phyloP scores from a whole-genome alignment of 1,140 invertebrate species.

The Pentalonia nigronervosa region DNA sequence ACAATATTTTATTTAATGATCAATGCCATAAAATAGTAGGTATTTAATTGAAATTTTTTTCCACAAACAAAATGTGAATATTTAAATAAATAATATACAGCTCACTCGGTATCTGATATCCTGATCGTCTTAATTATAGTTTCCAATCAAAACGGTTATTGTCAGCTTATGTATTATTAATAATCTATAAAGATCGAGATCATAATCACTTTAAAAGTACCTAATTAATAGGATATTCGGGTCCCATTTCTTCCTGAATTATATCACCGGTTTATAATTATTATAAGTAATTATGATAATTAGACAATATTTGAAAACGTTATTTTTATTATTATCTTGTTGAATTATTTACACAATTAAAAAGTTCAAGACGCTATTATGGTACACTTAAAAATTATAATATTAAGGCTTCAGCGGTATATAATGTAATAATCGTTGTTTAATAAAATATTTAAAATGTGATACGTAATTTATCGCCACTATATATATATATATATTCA shows the following conservation, averaged over 20 bases:
- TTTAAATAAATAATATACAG: not conserved
- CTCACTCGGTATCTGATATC: too few species aligned
- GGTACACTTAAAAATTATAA: too few species aligned
- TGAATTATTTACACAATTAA: not conserved
- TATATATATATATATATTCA: too few species aligned
- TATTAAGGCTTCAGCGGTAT: too few species aligned
- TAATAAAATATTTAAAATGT: too few species aligned
- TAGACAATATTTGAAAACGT: not conserved
- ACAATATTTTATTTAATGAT: not conserved
- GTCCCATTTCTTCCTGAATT: not conserved
- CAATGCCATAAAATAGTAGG: too few species aligned
- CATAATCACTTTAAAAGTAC: not conserved
- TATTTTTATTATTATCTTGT: not conserved
- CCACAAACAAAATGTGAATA: not conserved
- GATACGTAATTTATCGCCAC: too few species aligned
- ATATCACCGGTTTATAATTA: not conserved
- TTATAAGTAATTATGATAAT: not conserved
- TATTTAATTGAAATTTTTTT: not conserved
- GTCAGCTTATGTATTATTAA: constrained; percentile 16
- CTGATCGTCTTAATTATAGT: too few species aligned
- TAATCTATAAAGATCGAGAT: not conserved
- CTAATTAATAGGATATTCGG: not conserved
- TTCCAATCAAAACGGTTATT: not conserved
- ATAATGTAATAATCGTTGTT: too few species aligned
- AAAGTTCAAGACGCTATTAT: not conserved